These are phyloP conservation scores for Phasianus colchicus DNA, from an alignment of 2,113 vertebrate genomes.

Conservation along the genomic window DNA sequence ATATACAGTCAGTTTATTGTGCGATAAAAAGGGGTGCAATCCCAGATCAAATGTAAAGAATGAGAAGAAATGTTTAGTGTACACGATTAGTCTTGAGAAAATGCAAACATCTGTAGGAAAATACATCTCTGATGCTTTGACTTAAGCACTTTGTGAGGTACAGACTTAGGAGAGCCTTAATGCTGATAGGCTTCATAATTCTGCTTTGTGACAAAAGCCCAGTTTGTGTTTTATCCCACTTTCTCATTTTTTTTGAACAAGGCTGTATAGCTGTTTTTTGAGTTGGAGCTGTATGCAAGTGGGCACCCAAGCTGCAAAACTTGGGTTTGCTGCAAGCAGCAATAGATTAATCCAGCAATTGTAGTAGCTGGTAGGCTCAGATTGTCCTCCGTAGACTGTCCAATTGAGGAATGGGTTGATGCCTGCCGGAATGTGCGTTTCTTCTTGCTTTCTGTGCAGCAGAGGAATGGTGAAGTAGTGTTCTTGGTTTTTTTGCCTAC, in stretches of 20 bases:
- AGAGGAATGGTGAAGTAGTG: not conserved
- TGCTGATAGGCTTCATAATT: not conserved
- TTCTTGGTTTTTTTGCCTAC: not conserved
- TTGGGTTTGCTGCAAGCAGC: not conserved
- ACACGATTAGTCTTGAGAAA: not conserved
- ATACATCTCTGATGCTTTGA: not conserved
- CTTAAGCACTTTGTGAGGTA: not conserved
- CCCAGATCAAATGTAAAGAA: not conserved
- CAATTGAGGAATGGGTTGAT: not conserved
- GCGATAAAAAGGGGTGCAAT: not conserved
- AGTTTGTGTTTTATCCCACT: not conserved
- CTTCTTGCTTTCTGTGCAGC: not conserved
- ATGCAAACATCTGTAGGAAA: not conserved
- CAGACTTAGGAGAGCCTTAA: not conserved
- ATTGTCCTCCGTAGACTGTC: not conserved
- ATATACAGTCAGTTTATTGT: not conserved
- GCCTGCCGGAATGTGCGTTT: not conserved
- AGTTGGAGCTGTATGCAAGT: not conserved
- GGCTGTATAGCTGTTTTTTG: not conserved
- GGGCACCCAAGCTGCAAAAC: not conserved
- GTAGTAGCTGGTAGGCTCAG: not conserved
- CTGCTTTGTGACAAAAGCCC: not conserved
- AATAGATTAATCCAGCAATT: not conserved
- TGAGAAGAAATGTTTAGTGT: conserved; percentile 18
- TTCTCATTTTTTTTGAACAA: not conserved